These are phyloP conservation scores for Columba livia DNA, from an alignment of 2,113 vertebrate species.

Conservation along the genomic window DNA sequence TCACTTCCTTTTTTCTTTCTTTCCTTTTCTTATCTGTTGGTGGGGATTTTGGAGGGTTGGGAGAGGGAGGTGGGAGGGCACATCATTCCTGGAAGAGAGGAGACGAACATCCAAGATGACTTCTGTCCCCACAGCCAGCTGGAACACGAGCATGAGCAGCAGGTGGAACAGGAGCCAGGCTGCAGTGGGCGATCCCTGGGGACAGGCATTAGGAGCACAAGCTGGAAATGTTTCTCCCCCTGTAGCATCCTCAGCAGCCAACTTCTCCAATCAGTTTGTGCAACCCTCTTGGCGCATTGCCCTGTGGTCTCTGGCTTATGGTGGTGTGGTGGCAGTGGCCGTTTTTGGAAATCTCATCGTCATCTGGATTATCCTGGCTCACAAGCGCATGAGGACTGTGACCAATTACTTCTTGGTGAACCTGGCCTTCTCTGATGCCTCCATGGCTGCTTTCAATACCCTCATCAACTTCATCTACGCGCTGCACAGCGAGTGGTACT, in stretches of 20 bases:
- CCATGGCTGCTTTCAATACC: constrained; percentile 96
- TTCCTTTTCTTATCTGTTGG: neutral
- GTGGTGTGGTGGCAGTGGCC: constrained; percentile 87
- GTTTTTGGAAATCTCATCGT: constrained; percentile 94
- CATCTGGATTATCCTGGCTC: constrained; percentile 97
- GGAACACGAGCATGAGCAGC: constrained; percentile 7
- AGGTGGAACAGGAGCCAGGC: constrained; percentile 31
- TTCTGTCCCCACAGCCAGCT: constrained; percentile 2
- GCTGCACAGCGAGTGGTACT: constrained; percentile 94
- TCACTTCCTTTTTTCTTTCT: neutral
- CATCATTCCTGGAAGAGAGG: neutral
- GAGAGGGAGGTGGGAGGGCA: neutral
- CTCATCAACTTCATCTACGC: constrained; percentile 95
- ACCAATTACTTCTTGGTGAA: constrained; percentile 96
- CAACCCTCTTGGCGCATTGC: constrained; percentile 94
- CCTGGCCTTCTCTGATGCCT: constrained; percentile 93
- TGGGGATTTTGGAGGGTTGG: neutral
- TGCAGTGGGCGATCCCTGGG: neutral
- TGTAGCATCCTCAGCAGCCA: constrained; percentile 31
- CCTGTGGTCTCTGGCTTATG: constrained; percentile 93
- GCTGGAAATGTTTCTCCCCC: constrained; percentile 26
- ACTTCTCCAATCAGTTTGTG: constrained; percentile 89
- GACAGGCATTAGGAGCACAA: neutral
- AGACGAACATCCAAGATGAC: constrained; percentile 33
- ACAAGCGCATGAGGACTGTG: constrained; percentile 95